Base-by-base conservation (phyloP, 2,888 invertebrate genomes). In the Dynastes grantii region DNA sequence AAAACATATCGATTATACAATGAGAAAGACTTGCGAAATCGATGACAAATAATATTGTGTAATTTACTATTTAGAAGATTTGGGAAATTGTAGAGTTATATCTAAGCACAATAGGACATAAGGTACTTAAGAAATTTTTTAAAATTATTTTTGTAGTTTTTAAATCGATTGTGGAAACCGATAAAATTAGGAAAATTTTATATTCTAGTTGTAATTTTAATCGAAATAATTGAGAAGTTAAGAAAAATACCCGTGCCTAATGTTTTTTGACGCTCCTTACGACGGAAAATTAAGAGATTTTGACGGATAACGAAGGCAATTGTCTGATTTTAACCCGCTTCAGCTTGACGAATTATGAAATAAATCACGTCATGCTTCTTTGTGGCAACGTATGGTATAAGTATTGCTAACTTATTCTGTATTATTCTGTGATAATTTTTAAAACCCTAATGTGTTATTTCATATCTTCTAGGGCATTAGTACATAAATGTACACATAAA, bases 1-100 rank as follows among this genome's bases (percentile, higher is more conserved):
- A 67, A 77, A 77, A 77, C 76, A 77, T 77, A 77, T 77, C 77
- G 76, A 76, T 65, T 76, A 65, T 65, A 76, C 51, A 76, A 76
- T 76, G 53, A 22, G 22, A 45, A 77, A 77, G 70, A 77, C 71
- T 71, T 77, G 61, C 27, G 68, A 77, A 70, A 64, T 65, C 51
- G 45, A 53, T 51, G 71, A 71, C 78, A 77, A 77, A 77, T 77
- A 77, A 77, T 77, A 77, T 27, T 37, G 16, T 63, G 63, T 65
- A 65, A 63, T 51, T 76, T 32, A 45, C 16, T 75, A 75, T 61
- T 32, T 55, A 64, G 49, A 76, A 61, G 58, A 40, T 49, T 51
- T 55, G 22, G 55, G 27, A 55, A 55, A 55, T 22, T 65, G 40
- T 65, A 55, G 53, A 53, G 1, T 55, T 22, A 22, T 55, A 55